Evolutionary conservation across 2,113 vertebrate genomes (phyloP), one percentile per base, ranked within the genome.

Genomic region (Gadus chalcogrammus): DNA sequence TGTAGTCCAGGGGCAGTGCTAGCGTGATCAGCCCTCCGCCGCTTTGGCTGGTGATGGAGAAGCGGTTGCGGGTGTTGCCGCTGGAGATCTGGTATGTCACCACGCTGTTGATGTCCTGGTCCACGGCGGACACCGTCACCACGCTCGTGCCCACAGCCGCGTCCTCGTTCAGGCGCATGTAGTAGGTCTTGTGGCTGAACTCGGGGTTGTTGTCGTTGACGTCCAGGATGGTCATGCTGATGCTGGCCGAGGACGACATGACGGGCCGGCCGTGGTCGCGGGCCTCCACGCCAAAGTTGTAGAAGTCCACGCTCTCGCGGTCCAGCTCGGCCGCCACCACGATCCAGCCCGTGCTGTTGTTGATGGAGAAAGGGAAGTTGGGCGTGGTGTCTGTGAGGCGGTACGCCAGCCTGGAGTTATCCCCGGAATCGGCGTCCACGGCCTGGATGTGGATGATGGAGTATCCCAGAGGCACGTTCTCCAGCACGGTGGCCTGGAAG

Each of bases 11-110:
- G 0, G 97, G 97, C 70, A 98, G 81, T 0, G 96, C 95, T 0
- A 99, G 91, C 0, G 97, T 96, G 56, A 98, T 92, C 62, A 98
- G 93, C 0, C 97, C 97, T 0, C 96, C 96, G 0, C 95, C 95
- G 0, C 96, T 97, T 85, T 98, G 95, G 80, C 96, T 99, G 9
- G 95, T 98, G 89, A 99, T 99, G 75, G 97, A 95, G 89, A 99
- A 99, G 28, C 97, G 92, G 86, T 98, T 98, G 31, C 97, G 92
- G 6, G 97, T 98, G 79, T 99, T 99, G 76, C 97, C 97, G 0
- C 91, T 96, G 52, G 96, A 91, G 84, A 99, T 98, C 93, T 99
- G 96, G 88, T 99, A 99, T 1, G 95, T 97, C 82, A 98, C 95
- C 75, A 96, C 91, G 0, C 94, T 97, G 87, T 98, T 96, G 77